A percentile compares a stretch with the other conserved stretches of the same genome.
Conservation (phyloP, 2,113 vertebrate species). For the Aegithalos caudatus region DNA sequence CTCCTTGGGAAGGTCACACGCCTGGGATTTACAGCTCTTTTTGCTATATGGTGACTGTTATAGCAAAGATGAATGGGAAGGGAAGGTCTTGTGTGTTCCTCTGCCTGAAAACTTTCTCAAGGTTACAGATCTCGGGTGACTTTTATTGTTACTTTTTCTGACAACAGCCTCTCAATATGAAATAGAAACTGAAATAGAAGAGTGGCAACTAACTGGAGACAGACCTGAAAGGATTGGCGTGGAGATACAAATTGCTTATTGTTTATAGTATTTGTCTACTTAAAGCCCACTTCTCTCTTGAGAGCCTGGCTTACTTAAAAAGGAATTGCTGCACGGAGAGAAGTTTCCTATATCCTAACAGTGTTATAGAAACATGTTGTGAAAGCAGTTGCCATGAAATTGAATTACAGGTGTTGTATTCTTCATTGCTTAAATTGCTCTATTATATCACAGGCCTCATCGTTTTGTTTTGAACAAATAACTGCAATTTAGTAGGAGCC, state of each 20-base stretch:
- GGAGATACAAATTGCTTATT: conserved; percentile 31
- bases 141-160: conserved; percentile 36
- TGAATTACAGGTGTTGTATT: conserved; percentile 78
- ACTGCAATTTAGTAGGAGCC: conserved; percentile 71
- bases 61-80: background rate
- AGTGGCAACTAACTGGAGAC: background rate
- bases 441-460: conserved; percentile 69
- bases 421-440: conserved; percentile 71
- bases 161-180: background rate
- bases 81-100: background rate
- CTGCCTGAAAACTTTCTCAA: background rate
- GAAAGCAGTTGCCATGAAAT: conserved; percentile 78
- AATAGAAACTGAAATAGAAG: background rate
- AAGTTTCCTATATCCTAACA: conserved; percentile 51
- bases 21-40: background rate
- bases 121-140: background rate
- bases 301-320: conserved; percentile 16
- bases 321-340: conserved; percentile 24
- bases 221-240: background rate
- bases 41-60: background rate
- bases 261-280: conserved; percentile 21
- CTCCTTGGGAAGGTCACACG: conserved; percentile 1
- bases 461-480: conserved; percentile 77
- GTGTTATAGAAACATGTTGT: conserved; percentile 60
- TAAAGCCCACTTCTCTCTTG: conserved; percentile 28